A percentile compares a stretch with the other conserved stretches of the same genome.
These are phyloP conservation scores for Drosophila mercatorum DNA, from an alignment of 2,888 invertebrate species.

Conservation along the genomic window DNA sequence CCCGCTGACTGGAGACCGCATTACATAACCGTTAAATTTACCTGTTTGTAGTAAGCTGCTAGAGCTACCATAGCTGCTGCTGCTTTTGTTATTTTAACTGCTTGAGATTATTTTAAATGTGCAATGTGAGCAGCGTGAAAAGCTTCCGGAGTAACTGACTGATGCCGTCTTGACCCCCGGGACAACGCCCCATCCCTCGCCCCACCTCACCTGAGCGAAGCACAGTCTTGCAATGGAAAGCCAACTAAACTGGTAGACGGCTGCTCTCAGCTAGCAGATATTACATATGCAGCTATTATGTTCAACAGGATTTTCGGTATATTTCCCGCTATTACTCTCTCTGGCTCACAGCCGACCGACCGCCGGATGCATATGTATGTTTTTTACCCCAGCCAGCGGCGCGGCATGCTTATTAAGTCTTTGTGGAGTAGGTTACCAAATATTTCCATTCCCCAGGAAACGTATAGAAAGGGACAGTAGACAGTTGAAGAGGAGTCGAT, in stretches of 20 bases:
- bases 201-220: neutral
- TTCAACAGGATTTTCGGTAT: constrained; percentile 36
- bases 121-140: constrained; percentile 48
- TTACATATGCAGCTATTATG: constrained; percentile 23
- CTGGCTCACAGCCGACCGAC: constrained; percentile 6
- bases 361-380: neutral
- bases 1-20: constrained; percentile 42
- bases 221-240: neutral
- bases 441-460: neutral
- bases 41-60: constrained; percentile 67
- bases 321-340: constrained; percentile 15
- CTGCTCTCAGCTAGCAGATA: constrained; percentile 11
- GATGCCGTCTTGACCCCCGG: constrained; percentile 46
- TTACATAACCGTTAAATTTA: constrained; percentile 77
- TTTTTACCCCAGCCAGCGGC: neutral
- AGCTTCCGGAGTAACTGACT: constrained; percentile 47
- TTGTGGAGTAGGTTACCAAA: constrained; percentile 1
- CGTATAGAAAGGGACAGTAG: neutral
- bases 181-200: constrained; percentile 20
- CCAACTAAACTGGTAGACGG: constrained; percentile 26
- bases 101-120: constrained; percentile 75
- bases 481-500: neutral
- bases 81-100: constrained; percentile 66
- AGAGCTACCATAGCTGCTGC: constrained; percentile 9
- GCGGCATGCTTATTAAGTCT: constrained; percentile 1